A percentile compares a stretch with the other conserved stretches of the same genome.
phyloP scores from a whole-genome alignment of 2,797 vertebrate genomes.

The Philypnodon macrostomus region DNA sequence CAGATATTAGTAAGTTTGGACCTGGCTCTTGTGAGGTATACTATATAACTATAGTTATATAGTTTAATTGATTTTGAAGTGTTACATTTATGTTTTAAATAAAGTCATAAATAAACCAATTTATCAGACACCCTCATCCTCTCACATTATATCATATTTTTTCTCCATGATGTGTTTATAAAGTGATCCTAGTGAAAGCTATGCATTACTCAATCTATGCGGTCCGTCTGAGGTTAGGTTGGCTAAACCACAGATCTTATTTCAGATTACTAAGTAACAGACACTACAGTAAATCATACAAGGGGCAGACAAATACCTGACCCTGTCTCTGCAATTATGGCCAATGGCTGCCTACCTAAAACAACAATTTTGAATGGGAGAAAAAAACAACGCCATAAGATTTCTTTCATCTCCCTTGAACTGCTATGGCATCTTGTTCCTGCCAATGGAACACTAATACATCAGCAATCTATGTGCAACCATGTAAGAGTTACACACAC shows the following conservation, averaged over 20 bases:
- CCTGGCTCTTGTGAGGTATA: too few relatives aligned
- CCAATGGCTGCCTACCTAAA: slow-evolving; percentile 65
- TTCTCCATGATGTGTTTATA: slow-evolving; percentile 41
- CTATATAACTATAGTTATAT: too few relatives aligned
- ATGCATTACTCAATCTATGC: slow-evolving; percentile 56
- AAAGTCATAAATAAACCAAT: not conserved
- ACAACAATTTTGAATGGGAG: slow-evolving; percentile 61
- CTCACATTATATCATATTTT: slow-evolving; percentile 22
- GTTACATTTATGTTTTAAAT: too few relatives aligned
- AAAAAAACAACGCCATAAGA: slow-evolving; percentile 55
- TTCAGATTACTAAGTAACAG: slow-evolving; percentile 58
- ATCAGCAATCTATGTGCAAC: slow-evolving; percentile 31
- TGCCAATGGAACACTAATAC: slow-evolving; percentile 43
- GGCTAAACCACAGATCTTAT: slow-evolving; percentile 55
- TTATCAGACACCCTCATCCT: slow-evolving; percentile 4
- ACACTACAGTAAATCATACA: slow-evolving; percentile 61
- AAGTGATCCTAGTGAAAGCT: slow-evolving; percentile 43
- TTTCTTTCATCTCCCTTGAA: slow-evolving; percentile 58
- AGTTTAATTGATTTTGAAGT: too few relatives aligned
- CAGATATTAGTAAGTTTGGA: too few relatives aligned
- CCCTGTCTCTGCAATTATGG: slow-evolving; percentile 64
- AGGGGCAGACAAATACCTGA: slow-evolving; percentile 61
- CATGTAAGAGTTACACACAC: slow-evolving; percentile 47
- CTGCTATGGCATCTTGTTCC: slow-evolving; percentile 29
- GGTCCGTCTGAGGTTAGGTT: slow-evolving; percentile 57